Conservation (phyloP, 2,113 vertebrate species). For the Corythornis cristatus region DNA sequence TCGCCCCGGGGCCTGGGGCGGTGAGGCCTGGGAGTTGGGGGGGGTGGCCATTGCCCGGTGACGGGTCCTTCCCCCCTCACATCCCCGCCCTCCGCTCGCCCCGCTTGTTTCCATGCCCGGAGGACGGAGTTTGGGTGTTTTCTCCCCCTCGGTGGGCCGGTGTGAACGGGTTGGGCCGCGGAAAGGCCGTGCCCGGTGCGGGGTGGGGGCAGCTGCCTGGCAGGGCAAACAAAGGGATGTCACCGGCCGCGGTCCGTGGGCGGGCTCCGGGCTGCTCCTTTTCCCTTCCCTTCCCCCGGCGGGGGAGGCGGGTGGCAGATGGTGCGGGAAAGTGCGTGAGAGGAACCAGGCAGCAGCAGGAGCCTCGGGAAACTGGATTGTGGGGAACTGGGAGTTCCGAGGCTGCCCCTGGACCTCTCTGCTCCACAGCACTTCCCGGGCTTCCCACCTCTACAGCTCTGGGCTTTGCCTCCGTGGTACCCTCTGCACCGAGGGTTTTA, state of each 20-base stretch:
- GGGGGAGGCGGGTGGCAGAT: background rate
- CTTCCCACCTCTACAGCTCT: fast-evolving
- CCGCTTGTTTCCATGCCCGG: too few relatives aligned
- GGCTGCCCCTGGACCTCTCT: background rate
- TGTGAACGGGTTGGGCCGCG: background rate
- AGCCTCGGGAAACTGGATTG: background rate
- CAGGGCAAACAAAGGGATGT: background rate
- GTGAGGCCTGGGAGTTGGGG: background rate
- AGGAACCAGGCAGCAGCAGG: fast-evolving
- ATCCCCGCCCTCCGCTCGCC: fast-evolving
- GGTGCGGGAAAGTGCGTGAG: background rate
- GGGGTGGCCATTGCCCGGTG: background rate
- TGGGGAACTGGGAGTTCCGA: background rate
- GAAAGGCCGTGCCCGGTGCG: background rate
- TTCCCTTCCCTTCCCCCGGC: fast-evolving
- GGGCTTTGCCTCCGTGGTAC: fast-evolving
- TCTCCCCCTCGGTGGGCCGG: background rate
- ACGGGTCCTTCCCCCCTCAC: background rate
- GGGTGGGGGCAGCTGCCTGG: background rate
- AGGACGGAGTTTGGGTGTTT: background rate
- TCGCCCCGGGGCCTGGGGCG: background rate
- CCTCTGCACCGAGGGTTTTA: fast-evolving
- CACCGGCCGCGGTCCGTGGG: background rate
- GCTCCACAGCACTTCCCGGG: background rate
- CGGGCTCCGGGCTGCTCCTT: fast-evolving